phyloP scores from a whole-genome alignment of 2,113 vertebrate genomes.

The Speoplatyrhinus poulsoni region DNA sequence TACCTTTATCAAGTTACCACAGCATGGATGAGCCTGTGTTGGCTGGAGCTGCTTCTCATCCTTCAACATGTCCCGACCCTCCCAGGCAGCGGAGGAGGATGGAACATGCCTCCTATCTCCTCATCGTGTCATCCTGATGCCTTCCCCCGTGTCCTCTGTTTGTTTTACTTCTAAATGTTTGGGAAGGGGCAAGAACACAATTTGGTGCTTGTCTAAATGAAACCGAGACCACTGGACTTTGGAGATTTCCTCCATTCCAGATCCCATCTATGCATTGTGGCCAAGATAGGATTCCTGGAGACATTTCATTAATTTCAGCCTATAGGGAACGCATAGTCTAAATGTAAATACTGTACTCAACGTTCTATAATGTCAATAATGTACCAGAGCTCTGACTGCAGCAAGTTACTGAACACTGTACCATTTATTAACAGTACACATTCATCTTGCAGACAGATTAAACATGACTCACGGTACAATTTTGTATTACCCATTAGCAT shows the following conservation, averaged over 20 bases:
- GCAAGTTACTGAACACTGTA: too few species aligned
- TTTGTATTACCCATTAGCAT: too few species aligned
- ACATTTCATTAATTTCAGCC: too few species aligned
- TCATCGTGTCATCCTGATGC: slow-evolving; percentile 26
- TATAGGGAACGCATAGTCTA: too few species aligned
- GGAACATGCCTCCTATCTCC: slow-evolving; percentile 31
- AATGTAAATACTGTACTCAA: too few species aligned
- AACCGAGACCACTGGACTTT: background rate
- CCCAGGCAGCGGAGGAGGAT: slow-evolving; percentile 16
- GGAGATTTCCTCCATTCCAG: background rate
- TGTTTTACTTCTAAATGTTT: slow-evolving; percentile 53
- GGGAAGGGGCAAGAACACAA: slow-evolving; percentile 38
- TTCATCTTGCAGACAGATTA: too few species aligned
- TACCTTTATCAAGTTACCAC: too few species aligned
- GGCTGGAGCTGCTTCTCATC: slow-evolving; percentile 31
- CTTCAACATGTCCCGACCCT: slow-evolving; percentile 37
- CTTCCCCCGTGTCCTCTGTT: slow-evolving; percentile 30
- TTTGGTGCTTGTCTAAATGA: slow-evolving; percentile 17
- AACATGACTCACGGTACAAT: too few species aligned
- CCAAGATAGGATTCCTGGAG: background rate
- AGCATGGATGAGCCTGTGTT: too few species aligned
- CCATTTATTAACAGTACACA: too few species aligned
- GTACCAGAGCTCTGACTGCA: too few species aligned
- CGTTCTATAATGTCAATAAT: too few species aligned
- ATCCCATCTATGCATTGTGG: background rate